A percentile compares a stretch with the other conserved stretches of the same genome.
Evolutionary conservation across 2,113 vertebrate genomes (phyloP).

Genomic region (Azemiops feae): DNA sequence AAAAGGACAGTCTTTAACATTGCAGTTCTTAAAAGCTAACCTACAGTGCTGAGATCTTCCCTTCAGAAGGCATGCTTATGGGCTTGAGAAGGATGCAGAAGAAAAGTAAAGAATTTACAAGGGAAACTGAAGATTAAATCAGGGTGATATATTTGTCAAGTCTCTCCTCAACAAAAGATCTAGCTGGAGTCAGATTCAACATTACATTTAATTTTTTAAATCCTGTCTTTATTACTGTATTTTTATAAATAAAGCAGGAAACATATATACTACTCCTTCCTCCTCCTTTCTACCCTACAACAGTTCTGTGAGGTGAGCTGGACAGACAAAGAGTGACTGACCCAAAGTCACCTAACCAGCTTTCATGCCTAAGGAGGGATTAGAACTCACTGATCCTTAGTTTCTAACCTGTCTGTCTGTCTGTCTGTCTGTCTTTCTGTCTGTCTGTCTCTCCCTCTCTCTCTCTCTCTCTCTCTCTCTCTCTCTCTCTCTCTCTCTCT

Average conservation of each 20-base stretch:
- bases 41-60: not conserved
- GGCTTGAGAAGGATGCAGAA: not conserved
- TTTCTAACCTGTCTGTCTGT: too few relatives aligned
- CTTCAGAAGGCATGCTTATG: not conserved
- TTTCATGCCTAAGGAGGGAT: too few relatives aligned
- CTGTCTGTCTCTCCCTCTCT: too few relatives aligned
- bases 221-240: not conserved
- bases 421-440: too few relatives aligned
- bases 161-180: not conserved
- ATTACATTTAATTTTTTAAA: not conserved
- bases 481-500: too few relatives aligned
- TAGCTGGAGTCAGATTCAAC: not conserved
- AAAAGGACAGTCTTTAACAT: not conserved
- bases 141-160: not conserved
- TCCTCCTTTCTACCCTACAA: not conserved
- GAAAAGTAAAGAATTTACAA: not conserved
- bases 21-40: not conserved
- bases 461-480: too few relatives aligned
- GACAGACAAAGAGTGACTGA: not conserved
- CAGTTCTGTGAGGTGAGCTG: not conserved
- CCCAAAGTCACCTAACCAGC: not conserved
- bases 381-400: too few relatives aligned
- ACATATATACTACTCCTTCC: not conserved
- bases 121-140: not conserved
- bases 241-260: not conserved